These are phyloP conservation scores for Callithrix jacchus DNA, from an alignment of 2,113 vertebrate species.

Conservation along the genomic window DNA sequence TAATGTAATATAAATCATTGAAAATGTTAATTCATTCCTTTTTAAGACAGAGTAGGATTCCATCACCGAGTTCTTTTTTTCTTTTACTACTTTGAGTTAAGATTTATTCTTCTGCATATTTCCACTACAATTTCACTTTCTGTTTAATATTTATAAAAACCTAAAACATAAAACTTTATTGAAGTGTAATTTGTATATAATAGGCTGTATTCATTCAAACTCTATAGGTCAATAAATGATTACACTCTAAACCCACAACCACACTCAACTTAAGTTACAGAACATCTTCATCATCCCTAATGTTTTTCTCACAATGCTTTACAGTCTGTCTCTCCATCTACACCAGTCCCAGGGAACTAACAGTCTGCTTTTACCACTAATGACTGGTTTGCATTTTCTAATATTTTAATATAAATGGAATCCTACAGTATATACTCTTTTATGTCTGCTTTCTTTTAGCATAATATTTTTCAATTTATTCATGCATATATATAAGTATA, in stretches of 20 bases:
- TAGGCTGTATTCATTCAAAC: not conserved
- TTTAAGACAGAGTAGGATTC: too few relatives aligned
- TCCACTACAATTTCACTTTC: not conserved
- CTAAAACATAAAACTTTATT: not conserved
- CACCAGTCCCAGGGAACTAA: not conserved
- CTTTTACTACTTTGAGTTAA: not conserved
- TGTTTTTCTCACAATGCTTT: not conserved
- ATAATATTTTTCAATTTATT: not conserved
- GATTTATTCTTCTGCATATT: not conserved
- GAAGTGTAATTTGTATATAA: not conserved
- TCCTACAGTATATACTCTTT: not conserved
- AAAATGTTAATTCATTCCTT: too few relatives aligned
- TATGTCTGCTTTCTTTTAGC: not conserved
- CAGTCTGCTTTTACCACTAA: not conserved
- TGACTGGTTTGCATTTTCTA: not conserved
- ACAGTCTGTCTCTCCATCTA: not conserved
- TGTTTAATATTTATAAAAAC: not conserved
- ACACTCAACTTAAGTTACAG: not conserved
- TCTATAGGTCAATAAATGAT: not conserved
- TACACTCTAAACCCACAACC: not conserved
- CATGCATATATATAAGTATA: not conserved
- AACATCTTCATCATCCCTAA: not conserved
- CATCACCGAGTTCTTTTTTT: too few relatives aligned
- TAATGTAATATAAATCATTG: too few relatives aligned
- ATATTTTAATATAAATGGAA: not conserved